phyloP scores from a whole-genome alignment of 2,797 vertebrate genomes.

The Catharus ustulatus region DNA sequence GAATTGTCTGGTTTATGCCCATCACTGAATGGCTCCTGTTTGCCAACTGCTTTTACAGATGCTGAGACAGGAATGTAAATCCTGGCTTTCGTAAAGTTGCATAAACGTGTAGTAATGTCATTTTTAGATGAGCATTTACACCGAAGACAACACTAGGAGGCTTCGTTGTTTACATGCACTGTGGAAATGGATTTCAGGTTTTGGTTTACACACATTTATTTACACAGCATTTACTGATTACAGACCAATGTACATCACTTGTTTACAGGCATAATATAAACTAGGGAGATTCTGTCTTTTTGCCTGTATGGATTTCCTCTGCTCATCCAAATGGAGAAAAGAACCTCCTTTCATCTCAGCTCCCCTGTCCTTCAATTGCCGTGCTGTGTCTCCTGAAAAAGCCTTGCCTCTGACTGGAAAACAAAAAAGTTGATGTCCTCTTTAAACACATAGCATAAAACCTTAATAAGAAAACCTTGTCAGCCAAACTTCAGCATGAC shows the following conservation, averaged over 20 bases:
- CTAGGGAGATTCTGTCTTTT: background rate
- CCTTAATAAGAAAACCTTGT: slow-evolving; percentile 40
- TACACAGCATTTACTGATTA: slow-evolving; percentile 42
- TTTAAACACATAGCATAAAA: slow-evolving; percentile 53
- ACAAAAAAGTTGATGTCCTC: slow-evolving; percentile 47
- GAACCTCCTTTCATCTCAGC: slow-evolving; percentile 58
- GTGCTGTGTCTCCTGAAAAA: background rate
- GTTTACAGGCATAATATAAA: slow-evolving; percentile 37
- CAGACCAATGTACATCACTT: slow-evolving; percentile 11
- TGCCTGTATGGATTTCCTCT: background rate
- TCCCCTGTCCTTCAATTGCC: slow-evolving; percentile 47
- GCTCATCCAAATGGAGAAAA: slow-evolving; percentile 9
- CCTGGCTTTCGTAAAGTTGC: slow-evolving; percentile 15
- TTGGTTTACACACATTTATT: slow-evolving; percentile 53
- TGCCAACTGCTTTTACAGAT: slow-evolving; percentile 20
- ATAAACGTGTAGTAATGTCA: slow-evolving; percentile 41
- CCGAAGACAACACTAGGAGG: slow-evolving; percentile 7
- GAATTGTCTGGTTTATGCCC: background rate
- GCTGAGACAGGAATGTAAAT: slow-evolving; percentile 63
- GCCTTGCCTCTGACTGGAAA: background rate
- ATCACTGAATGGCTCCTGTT: background rate
- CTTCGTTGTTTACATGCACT: slow-evolving; percentile 51
- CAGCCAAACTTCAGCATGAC: slow-evolving; percentile 40
- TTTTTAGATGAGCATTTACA: slow-evolving; percentile 50
- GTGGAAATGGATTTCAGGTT: slow-evolving; percentile 62